phyloP scores from a whole-genome alignment of 92 coral and sea anemone genomes.

The Scolanthus callimorphus region DNA sequence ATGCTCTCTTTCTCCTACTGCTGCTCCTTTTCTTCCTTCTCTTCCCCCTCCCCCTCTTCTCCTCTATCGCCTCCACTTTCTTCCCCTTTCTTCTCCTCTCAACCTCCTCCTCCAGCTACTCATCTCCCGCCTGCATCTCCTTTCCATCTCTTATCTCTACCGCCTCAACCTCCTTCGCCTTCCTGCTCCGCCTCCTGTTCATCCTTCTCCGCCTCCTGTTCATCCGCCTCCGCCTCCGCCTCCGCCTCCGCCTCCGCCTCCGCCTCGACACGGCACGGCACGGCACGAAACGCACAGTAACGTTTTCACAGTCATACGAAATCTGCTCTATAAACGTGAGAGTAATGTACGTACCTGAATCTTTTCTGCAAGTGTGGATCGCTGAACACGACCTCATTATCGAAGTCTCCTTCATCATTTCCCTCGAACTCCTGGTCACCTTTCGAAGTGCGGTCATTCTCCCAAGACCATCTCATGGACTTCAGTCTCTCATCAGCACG shows the following conservation, averaged over 20 bases:
- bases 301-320: too few relatives aligned
- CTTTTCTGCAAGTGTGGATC: conserved; percentile 70
- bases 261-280: not conserved
- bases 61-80: too few relatives aligned
- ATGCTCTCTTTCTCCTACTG: too few relatives aligned
- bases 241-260: not conserved
- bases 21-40: too few relatives aligned
- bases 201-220: not conserved
- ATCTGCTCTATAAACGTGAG: too few relatives aligned
- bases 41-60: too few relatives aligned
- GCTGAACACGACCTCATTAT: conserved; percentile 68
- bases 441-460: conserved; percentile 79
- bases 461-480: conserved; percentile 87
- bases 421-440: conserved; percentile 65
- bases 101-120: not conserved
- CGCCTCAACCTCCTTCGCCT: too few relatives aligned
- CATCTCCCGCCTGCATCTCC: too few relatives aligned
- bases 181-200: not conserved
- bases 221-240: not conserved
- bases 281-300: too few relatives aligned
- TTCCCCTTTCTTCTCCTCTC: too few relatives aligned
- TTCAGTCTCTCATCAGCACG: conserved; percentile 85
- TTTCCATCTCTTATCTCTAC: too few relatives aligned
- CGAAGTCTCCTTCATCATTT: conserved; percentile 63
- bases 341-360: conserved; percentile 55